Base-by-base conservation (phyloP, 2,888 invertebrate genomes). In the Drymonia ruficornis region DNA sequence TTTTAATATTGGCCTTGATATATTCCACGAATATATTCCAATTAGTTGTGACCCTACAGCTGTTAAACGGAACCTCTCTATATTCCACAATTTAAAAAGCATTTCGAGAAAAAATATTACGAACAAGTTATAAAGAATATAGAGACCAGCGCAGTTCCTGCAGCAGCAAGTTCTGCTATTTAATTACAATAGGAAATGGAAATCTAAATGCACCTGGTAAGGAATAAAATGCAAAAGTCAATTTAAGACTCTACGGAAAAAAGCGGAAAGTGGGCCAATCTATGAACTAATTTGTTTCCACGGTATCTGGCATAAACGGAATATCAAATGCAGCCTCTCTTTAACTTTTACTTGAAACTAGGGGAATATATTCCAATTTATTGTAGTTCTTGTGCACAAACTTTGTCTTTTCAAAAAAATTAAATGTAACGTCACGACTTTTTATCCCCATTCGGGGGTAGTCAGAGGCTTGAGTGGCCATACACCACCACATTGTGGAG, bases 171-270 rank as follows among this genome's bases (percentile, higher is more conserved):
- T 81, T 77, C 67, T 76, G 74, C 77, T 81, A 84, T 84, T 84
- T 83, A 87, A 84, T 87, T 84, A 84, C 78, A 77, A 81, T 70
- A 67, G 81, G 83, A 88, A 87, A 89, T 87, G 72, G 79, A 82
- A 86, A 80, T 78, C 74, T 85, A 83, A 87, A 84, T 81, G 82
- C 72, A 74, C 72, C 81, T 70, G 75, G 70, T 65, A 74, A 70
- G 73, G 68, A 77, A 81, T 80, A 74, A 81, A 84, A 81, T 74
- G 76, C 73, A 74, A 73, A 75, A 82, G 78, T 76, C 76, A 80
- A 80, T 83, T 75, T 71, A n/a, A 65, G 56, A 60, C 51, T 59
- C 53, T 65, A 59, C 58, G 60, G 50, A 57, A 70, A 73, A 73
- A 74, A 70, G 72, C 64, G 67, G 76, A 71, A 82, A 85, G 76